A percentile compares a stretch with the other conserved stretches of the same genome.
phyloP scores from a whole-genome alignment of 2,797 vertebrate genomes.

The Podargus strigoides region DNA sequence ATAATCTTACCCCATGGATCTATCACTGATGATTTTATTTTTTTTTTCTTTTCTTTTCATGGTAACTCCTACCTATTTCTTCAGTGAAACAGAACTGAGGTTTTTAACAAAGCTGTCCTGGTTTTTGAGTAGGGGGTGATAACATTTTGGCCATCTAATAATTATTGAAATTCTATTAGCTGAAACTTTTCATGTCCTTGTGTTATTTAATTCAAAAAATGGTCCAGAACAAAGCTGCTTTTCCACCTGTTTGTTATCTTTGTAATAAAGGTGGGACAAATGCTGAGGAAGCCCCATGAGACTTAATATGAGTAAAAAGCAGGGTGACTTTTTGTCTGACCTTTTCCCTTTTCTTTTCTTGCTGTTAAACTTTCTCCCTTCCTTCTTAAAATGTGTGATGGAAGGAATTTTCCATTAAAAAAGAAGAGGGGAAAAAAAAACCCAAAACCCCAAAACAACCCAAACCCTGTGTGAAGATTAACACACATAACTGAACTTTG shows the following conservation, averaged over 20 bases:
- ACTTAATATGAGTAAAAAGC: neutral
- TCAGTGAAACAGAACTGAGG: neutral
- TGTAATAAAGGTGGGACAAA: neutral
- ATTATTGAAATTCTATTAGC: neutral
- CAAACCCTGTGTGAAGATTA: neutral
- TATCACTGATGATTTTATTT: neutral
- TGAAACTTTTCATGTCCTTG: neutral
- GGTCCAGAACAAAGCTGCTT: neutral
- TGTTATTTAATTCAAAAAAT: neutral
- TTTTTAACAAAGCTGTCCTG: neutral
- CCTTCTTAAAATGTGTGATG: neutral
- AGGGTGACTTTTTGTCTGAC: neutral
- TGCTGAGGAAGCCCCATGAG: neutral
- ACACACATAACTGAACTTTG: neutral
- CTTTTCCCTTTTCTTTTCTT: neutral
- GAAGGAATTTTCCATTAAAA: neutral
- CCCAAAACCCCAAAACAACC: neutral
- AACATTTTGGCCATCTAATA: neutral
- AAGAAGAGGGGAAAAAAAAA: neutral
- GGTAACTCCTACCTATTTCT: neutral
- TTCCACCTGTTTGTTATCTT: neutral
- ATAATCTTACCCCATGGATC: neutral
- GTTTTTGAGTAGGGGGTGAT: neutral
- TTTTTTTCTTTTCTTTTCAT: neutral
- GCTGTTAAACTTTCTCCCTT: neutral